Evolutionary conservation across 2,797 vertebrate species (phyloP).

Genomic region (Rhabdophis nuchalis): DNA sequence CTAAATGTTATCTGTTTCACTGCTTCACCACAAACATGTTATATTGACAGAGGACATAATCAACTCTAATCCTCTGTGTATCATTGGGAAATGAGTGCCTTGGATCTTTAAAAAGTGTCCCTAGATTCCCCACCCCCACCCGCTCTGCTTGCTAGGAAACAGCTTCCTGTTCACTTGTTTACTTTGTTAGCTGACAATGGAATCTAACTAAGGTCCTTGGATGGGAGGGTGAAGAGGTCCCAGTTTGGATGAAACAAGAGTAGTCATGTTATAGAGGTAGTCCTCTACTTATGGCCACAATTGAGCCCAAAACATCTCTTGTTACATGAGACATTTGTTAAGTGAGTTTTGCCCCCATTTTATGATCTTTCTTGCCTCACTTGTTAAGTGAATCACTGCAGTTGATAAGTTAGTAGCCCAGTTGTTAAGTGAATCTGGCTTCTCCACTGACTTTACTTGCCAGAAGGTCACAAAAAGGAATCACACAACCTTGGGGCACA

Average conservation of each 20-base stretch:
- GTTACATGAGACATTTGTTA: neutral
- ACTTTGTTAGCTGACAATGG: neutral
- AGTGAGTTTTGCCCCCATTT: neutral
- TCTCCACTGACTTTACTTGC: neutral
- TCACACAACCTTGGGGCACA: neutral
- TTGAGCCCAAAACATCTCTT: neutral
- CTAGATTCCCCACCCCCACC: neutral
- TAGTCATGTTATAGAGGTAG: neutral
- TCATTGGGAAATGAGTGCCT: neutral
- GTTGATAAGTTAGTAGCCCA: neutral
- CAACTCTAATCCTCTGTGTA: neutral
- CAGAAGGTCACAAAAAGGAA: too few species aligned
- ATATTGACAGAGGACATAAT: neutral
- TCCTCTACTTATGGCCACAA: neutral
- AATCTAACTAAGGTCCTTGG: neutral
- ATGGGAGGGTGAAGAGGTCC: neutral
- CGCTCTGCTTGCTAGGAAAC: neutral
- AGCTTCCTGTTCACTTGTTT: neutral
- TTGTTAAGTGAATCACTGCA: neutral
- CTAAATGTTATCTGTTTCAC: conserved; percentile 8
- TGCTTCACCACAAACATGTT: conserved; percentile 8
- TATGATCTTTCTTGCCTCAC: neutral
- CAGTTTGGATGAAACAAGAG: neutral
- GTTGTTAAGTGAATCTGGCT: neutral
- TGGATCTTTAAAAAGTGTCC: neutral